Base-by-base conservation (phyloP, 1,140 invertebrate species). In the Drosophila repletoides region DNA sequence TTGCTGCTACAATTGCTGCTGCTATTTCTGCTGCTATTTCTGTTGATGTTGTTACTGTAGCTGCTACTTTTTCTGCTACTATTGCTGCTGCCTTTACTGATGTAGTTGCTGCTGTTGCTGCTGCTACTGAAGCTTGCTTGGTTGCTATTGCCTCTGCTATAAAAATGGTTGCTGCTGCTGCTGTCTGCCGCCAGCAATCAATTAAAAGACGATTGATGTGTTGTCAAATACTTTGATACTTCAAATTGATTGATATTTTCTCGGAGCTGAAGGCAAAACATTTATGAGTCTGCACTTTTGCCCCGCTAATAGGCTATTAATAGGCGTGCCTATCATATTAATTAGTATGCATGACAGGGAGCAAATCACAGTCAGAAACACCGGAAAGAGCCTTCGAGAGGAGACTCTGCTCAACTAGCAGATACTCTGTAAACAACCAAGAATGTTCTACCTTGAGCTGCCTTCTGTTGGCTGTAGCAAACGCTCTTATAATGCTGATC, bases 211-310 rank as follows among this genome's bases (percentile, higher is more conserved):
- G 29, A 53, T 63, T 63, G 65, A 53, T 55, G 28, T 36, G 31
- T 51, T 79, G 77, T 65, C 72, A 73, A 83, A 66, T 59, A 34
- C 58, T 73, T 67, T 74, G 65, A 41, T 59, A 58, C 74, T 61
- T 34, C 41, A 52, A 64, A 68, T 84, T 83, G 80, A 83, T 83
- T 83, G 79, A 83, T 84, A 79, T 74, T 61, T 65, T 12, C 4
- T 33, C 3, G 2, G 46, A 41, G 21, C 12, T 45, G 10, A 4
- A 19, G 10, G n/a, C 5, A 10, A 7, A 12, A 7, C 31, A 64
- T n/a, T 21, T 24, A 61, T 52, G 56, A 61, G 21, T 45, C 19
- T 29, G 19, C 26, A 65, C 31, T 31, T 49, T 51, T 34, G 26
- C 12, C n/a, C n/a, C 19, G 22, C 28, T 63, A 55, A 67, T 33